Conservation (phyloP, 2,888 invertebrate species). For the Colostygia pectinataria region DNA sequence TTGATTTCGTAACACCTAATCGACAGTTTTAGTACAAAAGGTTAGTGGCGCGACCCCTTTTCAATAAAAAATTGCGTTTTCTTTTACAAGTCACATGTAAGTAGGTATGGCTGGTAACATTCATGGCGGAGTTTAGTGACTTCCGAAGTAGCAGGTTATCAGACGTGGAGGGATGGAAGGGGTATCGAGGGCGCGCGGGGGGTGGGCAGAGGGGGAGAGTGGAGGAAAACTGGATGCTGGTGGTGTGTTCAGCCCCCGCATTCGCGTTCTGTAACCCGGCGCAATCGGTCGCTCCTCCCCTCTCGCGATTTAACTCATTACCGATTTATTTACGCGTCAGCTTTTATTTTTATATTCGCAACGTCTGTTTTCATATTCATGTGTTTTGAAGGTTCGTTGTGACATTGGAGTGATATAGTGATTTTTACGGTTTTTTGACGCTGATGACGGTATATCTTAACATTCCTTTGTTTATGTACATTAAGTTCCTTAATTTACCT, state of each 20-base stretch:
- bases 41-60: constrained; percentile 66
- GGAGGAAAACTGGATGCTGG: constrained; percentile 69
- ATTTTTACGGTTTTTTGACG: constrained; percentile 57
- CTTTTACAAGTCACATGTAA: constrained; percentile 69
- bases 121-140: constrained; percentile 79
- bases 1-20: constrained; percentile 59
- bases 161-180: constrained; percentile 56
- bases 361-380: constrained; percentile 45
- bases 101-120: constrained; percentile 66
- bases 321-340: constrained; percentile 57
- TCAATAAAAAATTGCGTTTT: constrained; percentile 77
- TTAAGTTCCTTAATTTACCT: background rate
- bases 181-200: constrained; percentile 43
- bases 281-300: constrained; percentile 61
- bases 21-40: constrained; percentile 65
- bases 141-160: constrained; percentile 83
- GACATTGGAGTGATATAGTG: constrained; percentile 67
- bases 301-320: constrained; percentile 48
- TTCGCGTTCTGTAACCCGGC: constrained; percentile 66
- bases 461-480: constrained; percentile 11
- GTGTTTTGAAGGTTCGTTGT: constrained; percentile 70
- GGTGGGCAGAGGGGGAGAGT: constrained; percentile 40
- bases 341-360: constrained; percentile 58
- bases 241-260: constrained; percentile 65
- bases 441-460: constrained; percentile 23